These are phyloP conservation scores for Anthrax anthrax DNA, from an alignment of 2,888 invertebrate species.

Conservation along the genomic window DNA sequence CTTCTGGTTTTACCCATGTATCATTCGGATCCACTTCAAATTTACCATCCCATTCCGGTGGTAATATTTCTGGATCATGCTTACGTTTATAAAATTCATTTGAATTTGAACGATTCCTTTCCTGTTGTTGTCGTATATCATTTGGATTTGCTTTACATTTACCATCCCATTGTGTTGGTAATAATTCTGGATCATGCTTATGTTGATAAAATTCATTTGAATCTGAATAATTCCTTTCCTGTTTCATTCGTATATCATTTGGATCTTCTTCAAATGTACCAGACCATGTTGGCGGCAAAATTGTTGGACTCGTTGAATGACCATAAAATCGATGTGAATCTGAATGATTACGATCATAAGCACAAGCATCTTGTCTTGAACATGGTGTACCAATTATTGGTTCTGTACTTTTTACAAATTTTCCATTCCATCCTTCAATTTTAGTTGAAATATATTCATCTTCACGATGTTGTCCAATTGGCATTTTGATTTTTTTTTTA, in stretches of 20 bases:
- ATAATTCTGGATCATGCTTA: slow-evolving; percentile 22
- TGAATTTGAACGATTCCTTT: slow-evolving; percentile 30
- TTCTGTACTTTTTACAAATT: slow-evolving; percentile 17
- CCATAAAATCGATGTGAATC: slow-evolving; percentile 31
- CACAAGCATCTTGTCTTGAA: background rate
- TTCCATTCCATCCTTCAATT: slow-evolving; percentile 34
- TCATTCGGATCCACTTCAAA: slow-evolving; percentile 29
- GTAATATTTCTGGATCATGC: slow-evolving; percentile 24
- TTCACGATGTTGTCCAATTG: slow-evolving; percentile 19
- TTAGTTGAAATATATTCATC: slow-evolving; percentile 33
- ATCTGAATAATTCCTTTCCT: slow-evolving; percentile 27
- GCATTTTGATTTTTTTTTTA: slow-evolving; percentile 18
- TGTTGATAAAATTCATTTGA: slow-evolving; percentile 27
- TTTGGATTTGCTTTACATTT: slow-evolving; percentile 28
- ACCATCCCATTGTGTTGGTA: slow-evolving; percentile 30
- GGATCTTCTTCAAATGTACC: slow-evolving; percentile 24
- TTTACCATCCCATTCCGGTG: slow-evolving; percentile 29
- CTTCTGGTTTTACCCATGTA: slow-evolving; percentile 28
- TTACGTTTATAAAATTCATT: slow-evolving; percentile 26
- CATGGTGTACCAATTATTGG: background rate
- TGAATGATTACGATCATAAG: slow-evolving; percentile 25
- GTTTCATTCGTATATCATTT: slow-evolving; percentile 16
- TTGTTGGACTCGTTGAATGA: slow-evolving; percentile 23
- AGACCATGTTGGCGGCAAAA: slow-evolving; percentile 30
- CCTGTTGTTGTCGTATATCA: slow-evolving; percentile 29